Evolutionary conservation across 2,888 invertebrate genomes (phyloP).

Genomic region (Andrena fulva): DNA sequence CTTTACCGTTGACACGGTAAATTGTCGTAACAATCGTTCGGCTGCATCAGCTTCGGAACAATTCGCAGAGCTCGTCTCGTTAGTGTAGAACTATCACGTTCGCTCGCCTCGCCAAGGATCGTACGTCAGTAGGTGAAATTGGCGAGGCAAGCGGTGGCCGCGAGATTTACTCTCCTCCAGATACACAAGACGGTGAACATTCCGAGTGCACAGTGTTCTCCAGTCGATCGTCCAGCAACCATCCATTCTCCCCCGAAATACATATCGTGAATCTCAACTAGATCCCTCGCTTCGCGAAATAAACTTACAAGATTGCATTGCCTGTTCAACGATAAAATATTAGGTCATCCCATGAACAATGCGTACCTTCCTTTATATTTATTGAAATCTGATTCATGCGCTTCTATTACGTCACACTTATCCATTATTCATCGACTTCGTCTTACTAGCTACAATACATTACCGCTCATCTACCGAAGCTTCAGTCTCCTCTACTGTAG

Average conservation of each 20-base stretch:
- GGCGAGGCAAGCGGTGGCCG: constrained; percentile 51
- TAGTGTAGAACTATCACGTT: constrained; percentile 49
- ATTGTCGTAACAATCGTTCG: constrained; percentile 1
- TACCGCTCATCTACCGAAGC: background rate
- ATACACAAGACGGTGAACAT: constrained; percentile 64
- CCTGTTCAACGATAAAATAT: background rate
- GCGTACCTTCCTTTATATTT: background rate
- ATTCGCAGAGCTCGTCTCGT: constrained; percentile 58
- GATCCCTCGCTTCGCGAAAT: background rate
- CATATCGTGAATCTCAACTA: background rate
- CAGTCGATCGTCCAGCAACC: constrained; percentile 32
- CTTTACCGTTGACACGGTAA: background rate
- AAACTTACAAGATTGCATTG: background rate
- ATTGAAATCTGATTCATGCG: background rate
- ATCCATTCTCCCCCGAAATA: background rate
- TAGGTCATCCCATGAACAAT: constrained; percentile 1
- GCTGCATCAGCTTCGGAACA: constrained; percentile 1
- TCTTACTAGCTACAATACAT: background rate
- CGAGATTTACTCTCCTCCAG: constrained; percentile 60
- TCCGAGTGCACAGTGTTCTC: constrained; percentile 65
- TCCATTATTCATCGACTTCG: background rate
- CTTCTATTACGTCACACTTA: background rate
- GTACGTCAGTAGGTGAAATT: constrained; percentile 46
- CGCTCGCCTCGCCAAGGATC: constrained; percentile 56
- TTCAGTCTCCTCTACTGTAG: background rate